Base-by-base conservation (phyloP, 1,140 invertebrate species). In the Apocrypta bakeri region DNA sequence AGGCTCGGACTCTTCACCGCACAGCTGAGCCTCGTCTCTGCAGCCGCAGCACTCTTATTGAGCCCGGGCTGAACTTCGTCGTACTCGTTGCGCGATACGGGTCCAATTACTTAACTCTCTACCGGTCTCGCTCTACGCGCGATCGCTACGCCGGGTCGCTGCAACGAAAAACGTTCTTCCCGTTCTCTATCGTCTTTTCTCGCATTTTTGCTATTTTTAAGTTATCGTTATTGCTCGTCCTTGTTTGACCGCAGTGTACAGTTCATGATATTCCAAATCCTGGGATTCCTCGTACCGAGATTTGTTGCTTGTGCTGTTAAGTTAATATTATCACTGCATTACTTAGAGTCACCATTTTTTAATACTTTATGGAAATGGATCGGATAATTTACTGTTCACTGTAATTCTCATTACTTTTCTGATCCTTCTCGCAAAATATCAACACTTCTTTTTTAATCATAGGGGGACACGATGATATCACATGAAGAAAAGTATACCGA, bases 11-110 rank as follows among this genome's bases (percentile, higher is more conserved):
- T 88, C 89, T 7, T 92, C 91, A 33, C 87, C 89, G 79, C 91
- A 90, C 85, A 92, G 91, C 91, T 92, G 91, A 92, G 91, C 87
- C 88, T 88, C 90, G 89, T 90, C 91, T 81, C 86, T 92, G 91
- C 90, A 92, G 91, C 90, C 91, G 89, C 91, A 92, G 91, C 91
- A 92, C 83, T 92, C 91, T 40, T 92, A 92, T 68, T 92, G 91
- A 90, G 79, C 75, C 24, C 37, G 25, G 31, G 33, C 48, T 14
- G 33, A 80, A 78, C 9, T 37, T 66, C 63, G 25, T 27, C 63
- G 63, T 66, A 66, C 63, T 66, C 63, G 3, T n/a, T 66, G 25
- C 63, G 24, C 24, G 63, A 25, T 66, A 8, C 25, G 24, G 25
- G 14, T 66, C 63, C 63, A 29, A 27, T 9, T 66, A 25, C 63